phyloP scores from a whole-genome alignment of 1,140 invertebrate species.

The Drusus annulatus region DNA sequence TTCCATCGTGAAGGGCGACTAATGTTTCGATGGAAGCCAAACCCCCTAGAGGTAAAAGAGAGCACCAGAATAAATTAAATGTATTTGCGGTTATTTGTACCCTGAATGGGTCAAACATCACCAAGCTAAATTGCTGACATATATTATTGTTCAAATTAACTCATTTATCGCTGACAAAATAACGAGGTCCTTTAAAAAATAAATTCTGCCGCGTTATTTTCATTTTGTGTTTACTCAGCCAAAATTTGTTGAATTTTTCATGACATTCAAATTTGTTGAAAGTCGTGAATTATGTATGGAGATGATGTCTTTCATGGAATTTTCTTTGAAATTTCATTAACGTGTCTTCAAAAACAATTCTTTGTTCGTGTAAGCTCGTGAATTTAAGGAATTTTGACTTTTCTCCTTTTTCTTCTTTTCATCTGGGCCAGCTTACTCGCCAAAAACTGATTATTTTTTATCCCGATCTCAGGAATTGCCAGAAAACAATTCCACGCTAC shows the following conservation, averaged over 20 bases:
- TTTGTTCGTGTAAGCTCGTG: constrained; percentile 13
- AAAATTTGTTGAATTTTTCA: constrained; percentile 13
- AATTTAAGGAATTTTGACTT: constrained; percentile 19
- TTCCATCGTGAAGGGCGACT: too few species aligned
- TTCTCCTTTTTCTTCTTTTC: constrained; percentile 30
- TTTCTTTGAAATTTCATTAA: constrained; percentile 35
- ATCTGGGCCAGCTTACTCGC: background rate
- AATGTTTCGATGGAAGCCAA: too few species aligned
- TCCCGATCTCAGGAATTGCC: background rate
- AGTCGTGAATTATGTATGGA: constrained; percentile 14
- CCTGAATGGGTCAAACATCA: too few species aligned
- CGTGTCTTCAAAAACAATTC: constrained; percentile 21
- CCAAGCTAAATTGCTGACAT: too few species aligned
- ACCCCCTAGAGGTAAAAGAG: too few species aligned
- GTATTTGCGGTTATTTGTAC: too few species aligned
- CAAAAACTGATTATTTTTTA: constrained; percentile 12
- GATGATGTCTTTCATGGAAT: constrained; percentile 2
- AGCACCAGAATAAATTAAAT: too few species aligned
- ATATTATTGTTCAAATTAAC: too few species aligned
- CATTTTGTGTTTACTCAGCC: background rate
- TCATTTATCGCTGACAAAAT: too few species aligned
- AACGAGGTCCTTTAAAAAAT: too few species aligned
- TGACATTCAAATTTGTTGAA: background rate
- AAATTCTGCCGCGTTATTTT: background rate
- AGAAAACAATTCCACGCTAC: background rate